A percentile compares a stretch with the other conserved stretches of the same genome.
Conservation (phyloP, 2,797 vertebrate species). For the Halcyon leucocephala region DNA sequence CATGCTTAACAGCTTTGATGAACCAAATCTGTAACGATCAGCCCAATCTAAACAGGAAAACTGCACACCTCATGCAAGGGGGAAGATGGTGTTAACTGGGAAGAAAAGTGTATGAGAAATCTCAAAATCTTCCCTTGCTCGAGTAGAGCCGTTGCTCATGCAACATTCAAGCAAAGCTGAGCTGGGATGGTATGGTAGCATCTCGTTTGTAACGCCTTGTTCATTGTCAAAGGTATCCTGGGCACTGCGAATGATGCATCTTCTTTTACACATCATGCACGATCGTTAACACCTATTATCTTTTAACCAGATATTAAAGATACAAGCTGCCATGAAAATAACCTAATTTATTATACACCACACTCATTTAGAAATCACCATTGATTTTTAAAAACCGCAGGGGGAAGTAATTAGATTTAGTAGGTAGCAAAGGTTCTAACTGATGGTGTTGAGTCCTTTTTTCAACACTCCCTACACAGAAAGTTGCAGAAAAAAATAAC, state of each 20-base stretch:
- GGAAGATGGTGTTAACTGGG: background rate
- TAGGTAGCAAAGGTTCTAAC: slow-evolving; percentile 1
- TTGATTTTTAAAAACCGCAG: background rate
- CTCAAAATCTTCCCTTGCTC: background rate
- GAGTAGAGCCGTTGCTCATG: background rate
- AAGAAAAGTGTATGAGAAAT: background rate
- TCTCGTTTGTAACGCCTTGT: background rate
- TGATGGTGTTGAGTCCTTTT: background rate
- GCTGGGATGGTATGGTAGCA: background rate
- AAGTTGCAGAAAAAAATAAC: background rate
- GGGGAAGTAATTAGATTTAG: slow-evolving; percentile 3
- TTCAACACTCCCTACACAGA: background rate
- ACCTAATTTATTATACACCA: background rate
- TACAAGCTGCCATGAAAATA: background rate
- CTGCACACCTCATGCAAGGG: background rate
- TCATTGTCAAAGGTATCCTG: background rate
- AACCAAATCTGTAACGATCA: background rate
- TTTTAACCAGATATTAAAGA: background rate
- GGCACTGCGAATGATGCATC: background rate
- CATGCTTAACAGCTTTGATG: background rate
- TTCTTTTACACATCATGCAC: background rate
- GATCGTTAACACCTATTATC: background rate
- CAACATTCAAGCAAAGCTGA: background rate
- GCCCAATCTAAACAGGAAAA: background rate
- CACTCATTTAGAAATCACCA: background rate